phyloP scores from a whole-genome alignment of 2,888 invertebrate species.

The Timandra comae region DNA sequence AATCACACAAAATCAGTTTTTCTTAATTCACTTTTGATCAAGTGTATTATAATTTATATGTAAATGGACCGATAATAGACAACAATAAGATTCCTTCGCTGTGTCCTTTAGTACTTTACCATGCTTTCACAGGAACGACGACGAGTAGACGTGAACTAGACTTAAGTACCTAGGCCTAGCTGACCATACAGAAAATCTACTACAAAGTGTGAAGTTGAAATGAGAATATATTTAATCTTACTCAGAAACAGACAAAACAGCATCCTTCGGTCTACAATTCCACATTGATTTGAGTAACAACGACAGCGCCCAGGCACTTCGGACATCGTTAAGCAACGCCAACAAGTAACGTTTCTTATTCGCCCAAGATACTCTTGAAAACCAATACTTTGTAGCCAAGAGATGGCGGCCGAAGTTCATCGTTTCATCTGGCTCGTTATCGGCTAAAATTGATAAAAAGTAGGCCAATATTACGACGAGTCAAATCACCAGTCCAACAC shows the following conservation, averaged over 20 bases:
- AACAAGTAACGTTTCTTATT: slow-evolving; percentile 55
- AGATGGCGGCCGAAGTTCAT: slow-evolving; percentile 43
- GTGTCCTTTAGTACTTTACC: no score
- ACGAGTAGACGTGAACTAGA: no score
- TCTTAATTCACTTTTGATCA: no score
- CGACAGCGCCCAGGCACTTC: slow-evolving; percentile 51
- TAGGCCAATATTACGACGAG: neutral
- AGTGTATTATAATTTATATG: no score
- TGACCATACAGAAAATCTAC: no score
- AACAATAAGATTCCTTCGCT: no score
- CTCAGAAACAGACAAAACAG: slow-evolving; percentile 49
- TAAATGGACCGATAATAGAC: no score
- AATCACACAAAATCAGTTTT: no score
- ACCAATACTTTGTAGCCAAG: slow-evolving; percentile 52
- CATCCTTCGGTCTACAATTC: slow-evolving; percentile 61
- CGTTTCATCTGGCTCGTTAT: slow-evolving; percentile 27
- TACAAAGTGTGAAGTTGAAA: no score
- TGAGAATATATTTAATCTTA: no score
- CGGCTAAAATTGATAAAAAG: slow-evolving; percentile 20
- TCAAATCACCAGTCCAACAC: neutral
- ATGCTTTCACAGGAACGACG: no score
- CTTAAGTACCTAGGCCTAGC: no score
- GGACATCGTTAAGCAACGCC: slow-evolving; percentile 43
- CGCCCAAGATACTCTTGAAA: slow-evolving; percentile 44
- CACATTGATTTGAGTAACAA: slow-evolving; percentile 60